Evolutionary conservation across 2,888 invertebrate genomes (phyloP).

Genomic region (Leptopilina myrica): DNA sequence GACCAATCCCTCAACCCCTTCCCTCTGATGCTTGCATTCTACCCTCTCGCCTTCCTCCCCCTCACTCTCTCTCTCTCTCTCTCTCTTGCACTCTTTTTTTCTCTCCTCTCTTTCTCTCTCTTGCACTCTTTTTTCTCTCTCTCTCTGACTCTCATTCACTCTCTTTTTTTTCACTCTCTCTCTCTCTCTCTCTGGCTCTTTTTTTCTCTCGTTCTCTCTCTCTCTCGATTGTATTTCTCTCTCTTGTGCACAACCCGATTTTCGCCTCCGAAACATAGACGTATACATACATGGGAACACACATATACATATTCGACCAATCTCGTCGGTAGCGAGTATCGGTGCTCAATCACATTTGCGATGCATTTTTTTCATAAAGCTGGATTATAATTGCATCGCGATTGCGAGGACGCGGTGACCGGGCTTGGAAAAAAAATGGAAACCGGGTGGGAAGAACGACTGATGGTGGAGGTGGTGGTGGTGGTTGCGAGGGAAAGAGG

Average conservation of each 20-base stretch:
- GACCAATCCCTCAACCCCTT: slow-evolving; percentile 68
- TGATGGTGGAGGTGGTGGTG: slow-evolving; percentile 52
- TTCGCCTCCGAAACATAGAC: slow-evolving; percentile 59
- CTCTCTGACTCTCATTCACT: slow-evolving; percentile 50
- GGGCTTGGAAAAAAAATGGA: slow-evolving; percentile 70
- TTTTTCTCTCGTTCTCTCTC: slow-evolving; percentile 48
- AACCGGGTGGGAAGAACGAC: slow-evolving; percentile 60
- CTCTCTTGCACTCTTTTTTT: slow-evolving; percentile 49
- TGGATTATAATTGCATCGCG: slow-evolving; percentile 77
- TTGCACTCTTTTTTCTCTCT: slow-evolving; percentile 46
- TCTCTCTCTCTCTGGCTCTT: no score
- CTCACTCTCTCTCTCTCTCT: slow-evolving; percentile 50
- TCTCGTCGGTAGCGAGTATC: slow-evolving; percentile 73
- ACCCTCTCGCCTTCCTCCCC: slow-evolving; percentile 52
- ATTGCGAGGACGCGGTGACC: slow-evolving; percentile 67
- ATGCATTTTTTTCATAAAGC: slow-evolving; percentile 77
- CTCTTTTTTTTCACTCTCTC: slow-evolving; percentile 40
- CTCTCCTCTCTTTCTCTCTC: slow-evolving; percentile 50
- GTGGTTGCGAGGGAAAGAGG: slow-evolving; percentile 61
- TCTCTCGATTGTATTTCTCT: slow-evolving; percentile 53
- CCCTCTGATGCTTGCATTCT: slow-evolving; percentile 51
- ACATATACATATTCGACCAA: slow-evolving; percentile 62
- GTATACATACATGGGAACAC: neutral
- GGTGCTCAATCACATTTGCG: slow-evolving; percentile 76
- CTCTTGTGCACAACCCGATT: slow-evolving; percentile 48